A percentile compares a stretch with the other conserved stretches of the same genome.
Evolutionary conservation across 2,888 invertebrate species (phyloP).

Genomic region (Papilio gigon): DNA sequence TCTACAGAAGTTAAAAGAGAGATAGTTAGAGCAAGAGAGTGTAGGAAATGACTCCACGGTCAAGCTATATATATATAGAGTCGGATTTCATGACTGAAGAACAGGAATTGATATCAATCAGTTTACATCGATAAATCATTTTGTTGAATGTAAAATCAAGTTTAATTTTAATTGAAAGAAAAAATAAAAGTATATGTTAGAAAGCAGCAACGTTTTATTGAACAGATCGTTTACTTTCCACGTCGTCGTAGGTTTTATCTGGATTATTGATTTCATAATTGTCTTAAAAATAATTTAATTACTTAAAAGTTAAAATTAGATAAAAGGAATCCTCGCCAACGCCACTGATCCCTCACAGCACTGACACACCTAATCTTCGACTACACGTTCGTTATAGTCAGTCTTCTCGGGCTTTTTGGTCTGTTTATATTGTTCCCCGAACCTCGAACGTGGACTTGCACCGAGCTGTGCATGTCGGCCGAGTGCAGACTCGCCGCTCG

Average conservation of each 20-base stretch:
- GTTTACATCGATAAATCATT: too few relatives aligned
- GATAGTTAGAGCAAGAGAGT: background rate
- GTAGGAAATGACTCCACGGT: too few relatives aligned
- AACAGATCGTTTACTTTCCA: too few relatives aligned
- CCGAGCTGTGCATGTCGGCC: slow-evolving; percentile 70
- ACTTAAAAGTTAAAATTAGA: background rate
- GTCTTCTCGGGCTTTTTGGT: slow-evolving; percentile 70
- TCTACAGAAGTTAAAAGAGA: slow-evolving; percentile 19
- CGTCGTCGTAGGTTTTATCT: background rate
- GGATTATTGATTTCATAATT: background rate
- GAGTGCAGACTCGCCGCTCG: slow-evolving; percentile 75
- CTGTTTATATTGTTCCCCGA: slow-evolving; percentile 67
- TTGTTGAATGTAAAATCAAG: too few relatives aligned
- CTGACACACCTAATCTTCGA: background rate
- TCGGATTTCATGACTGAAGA: too few relatives aligned
- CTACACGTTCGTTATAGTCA: slow-evolving; percentile 73
- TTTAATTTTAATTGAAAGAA: too few relatives aligned
- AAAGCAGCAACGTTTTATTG: too few relatives aligned
- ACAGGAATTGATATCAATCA: too few relatives aligned
- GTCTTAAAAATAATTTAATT: background rate
- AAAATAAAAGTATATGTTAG: too few relatives aligned
- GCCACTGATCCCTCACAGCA: background rate
- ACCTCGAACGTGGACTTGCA: slow-evolving; percentile 74
- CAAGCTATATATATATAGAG: too few relatives aligned
- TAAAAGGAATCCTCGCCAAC: background rate